Percentiles rank a stretch among this genome's conserved stretches.
Conservation (phyloP, 1,140 invertebrate genomes). For the Stegodyphus mimosarum region DNA sequence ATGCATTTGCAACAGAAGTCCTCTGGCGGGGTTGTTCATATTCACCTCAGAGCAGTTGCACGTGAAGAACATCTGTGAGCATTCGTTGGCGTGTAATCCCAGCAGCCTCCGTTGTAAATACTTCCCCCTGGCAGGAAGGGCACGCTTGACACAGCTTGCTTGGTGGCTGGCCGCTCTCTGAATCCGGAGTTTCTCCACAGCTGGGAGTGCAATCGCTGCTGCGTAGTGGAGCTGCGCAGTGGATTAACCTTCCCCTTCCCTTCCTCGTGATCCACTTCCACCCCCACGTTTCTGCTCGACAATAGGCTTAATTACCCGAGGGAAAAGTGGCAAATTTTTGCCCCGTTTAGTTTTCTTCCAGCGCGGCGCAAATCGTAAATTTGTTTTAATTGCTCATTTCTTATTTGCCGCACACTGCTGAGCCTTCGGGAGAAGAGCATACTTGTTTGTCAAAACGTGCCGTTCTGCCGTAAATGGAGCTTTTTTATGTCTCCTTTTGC, state of each 20-base stretch:
- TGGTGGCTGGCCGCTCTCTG: constrained; percentile 5
- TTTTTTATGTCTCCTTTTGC: too few species aligned
- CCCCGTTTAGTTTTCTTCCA: constrained; percentile 17
- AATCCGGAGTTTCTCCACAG: constrained; percentile 2
- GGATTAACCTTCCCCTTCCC: neutral
- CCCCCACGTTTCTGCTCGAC: constrained; percentile 4
- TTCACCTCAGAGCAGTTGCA: neutral
- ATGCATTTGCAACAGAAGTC: too few species aligned
- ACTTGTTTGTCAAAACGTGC: too few species aligned
- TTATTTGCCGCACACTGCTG: neutral
- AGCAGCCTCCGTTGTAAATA: constrained; percentile 9
- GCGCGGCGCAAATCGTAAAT: constrained; percentile 13
- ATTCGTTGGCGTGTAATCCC: constrained; percentile 15
- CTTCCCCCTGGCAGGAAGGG: neutral
- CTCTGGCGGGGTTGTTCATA: neutral
- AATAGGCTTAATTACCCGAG: constrained; percentile 39
- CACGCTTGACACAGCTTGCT: neutral
- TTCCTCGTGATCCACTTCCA: neutral
- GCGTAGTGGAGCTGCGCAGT: constrained; percentile 9
- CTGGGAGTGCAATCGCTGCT: neutral
- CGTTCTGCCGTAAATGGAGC: too few species aligned
- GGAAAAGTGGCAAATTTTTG: constrained; percentile 37
- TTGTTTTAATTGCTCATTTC: constrained; percentile 26
- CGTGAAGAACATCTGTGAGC: neutral
- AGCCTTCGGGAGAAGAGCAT: too few species aligned